Conservation (phyloP, 2,113 vertebrate genomes). For the Meriones unguiculatus region DNA sequence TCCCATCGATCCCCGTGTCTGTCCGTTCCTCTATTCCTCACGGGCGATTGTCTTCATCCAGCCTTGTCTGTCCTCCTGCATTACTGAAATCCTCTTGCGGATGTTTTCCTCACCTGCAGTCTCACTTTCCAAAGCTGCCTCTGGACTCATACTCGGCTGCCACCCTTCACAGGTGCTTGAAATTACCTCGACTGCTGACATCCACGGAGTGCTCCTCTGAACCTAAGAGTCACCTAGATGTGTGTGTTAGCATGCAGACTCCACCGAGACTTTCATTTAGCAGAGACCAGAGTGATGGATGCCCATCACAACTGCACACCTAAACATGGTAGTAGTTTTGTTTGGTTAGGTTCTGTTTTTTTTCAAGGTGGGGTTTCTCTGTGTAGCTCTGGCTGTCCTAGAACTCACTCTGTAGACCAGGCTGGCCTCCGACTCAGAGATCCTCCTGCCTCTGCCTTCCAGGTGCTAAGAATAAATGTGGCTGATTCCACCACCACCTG, state of each 20-base stretch:
- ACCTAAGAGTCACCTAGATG: neutral
- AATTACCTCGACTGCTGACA: neutral
- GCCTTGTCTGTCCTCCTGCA: neutral
- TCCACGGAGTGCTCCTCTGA: neutral
- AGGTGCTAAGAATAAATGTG: neutral
- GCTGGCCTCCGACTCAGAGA: too few species aligned
- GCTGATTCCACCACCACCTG: neutral
- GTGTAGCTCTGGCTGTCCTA: too few species aligned
- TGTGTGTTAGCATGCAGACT: too few species aligned
- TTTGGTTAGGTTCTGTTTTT: too few species aligned
- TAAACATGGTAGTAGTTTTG: too few species aligned
- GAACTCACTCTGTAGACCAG: too few species aligned
- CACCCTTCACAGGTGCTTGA: neutral
- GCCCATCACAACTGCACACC: neutral
- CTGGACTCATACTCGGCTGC: neutral
- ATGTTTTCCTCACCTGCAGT: neutral
- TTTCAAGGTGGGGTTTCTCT: too few species aligned
- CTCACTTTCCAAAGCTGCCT: neutral
- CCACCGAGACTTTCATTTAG: neutral
- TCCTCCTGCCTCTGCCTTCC: neutral
- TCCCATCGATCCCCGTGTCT: neutral
- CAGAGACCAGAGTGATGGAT: neutral
- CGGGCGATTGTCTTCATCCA: neutral
- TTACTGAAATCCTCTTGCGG: slow-evolving; percentile 41
- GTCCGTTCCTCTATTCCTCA: neutral